These are phyloP conservation scores for Tanytarsus gracilentus DNA, from an alignment of 2,888 invertebrate genomes.

Conservation along the genomic window DNA sequence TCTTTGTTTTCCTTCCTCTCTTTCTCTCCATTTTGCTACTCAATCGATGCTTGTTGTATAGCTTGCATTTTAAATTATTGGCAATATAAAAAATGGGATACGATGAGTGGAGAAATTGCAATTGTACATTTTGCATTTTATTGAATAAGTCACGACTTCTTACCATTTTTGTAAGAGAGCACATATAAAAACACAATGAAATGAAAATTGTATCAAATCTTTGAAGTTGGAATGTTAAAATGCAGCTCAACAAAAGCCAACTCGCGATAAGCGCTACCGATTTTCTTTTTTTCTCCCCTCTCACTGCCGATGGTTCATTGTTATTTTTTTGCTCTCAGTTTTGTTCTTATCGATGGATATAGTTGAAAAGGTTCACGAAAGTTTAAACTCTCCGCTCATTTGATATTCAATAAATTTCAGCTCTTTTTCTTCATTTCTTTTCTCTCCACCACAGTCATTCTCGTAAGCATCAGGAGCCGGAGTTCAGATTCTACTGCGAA, in stretches of 20 bases:
- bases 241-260: not conserved
- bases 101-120: not conserved
- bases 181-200: too few relatives aligned
- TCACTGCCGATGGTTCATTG: constrained; percentile 13
- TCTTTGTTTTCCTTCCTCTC: constrained; percentile 1
- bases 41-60: not conserved
- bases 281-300: not conserved
- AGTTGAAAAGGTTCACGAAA: not conserved
- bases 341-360: not conserved
- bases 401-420: constrained; percentile 9
- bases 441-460: constrained; percentile 48
- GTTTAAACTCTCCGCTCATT: constrained; percentile 6
- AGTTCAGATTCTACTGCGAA: constrained; percentile 52
- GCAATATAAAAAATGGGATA: not conserved
- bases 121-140: constrained; percentile 2
- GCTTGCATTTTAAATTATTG: constrained; percentile 24
- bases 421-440: constrained; percentile 18
- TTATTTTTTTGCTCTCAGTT: not conserved
- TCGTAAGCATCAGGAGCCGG: constrained; percentile 39
- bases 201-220: constrained; percentile 18
- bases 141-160: constrained; percentile 29
- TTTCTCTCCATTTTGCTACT: not conserved
- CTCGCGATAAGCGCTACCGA: constrained; percentile 27
- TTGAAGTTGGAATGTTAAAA: not conserved
- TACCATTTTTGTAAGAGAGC: constrained; percentile 22